These are phyloP conservation scores for Yponomeuta malinellus DNA, from an alignment of 2,888 invertebrate species.

Conservation along the genomic window DNA sequence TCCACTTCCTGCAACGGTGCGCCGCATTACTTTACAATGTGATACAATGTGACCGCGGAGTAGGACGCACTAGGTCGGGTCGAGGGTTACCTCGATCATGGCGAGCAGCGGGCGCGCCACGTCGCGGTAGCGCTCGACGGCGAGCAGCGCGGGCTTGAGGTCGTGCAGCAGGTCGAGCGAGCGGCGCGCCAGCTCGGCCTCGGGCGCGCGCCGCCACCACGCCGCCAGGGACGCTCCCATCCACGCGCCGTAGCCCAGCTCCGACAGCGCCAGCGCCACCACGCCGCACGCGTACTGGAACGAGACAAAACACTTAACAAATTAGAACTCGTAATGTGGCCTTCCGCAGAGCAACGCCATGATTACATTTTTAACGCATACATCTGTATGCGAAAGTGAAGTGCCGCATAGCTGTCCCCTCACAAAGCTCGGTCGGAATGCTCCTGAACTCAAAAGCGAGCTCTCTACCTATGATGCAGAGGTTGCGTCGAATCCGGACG, in stretches of 20 bases:
- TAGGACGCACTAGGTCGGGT: too few relatives aligned
- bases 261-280: constrained; percentile 53
- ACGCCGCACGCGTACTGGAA: constrained; percentile 55
- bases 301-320: neutral
- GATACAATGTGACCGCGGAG: too few relatives aligned
- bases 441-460: too few relatives aligned
- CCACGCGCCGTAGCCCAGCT: constrained; percentile 67
- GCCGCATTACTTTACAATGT: too few relatives aligned
- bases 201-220: constrained; percentile 63
- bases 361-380: too few relatives aligned
- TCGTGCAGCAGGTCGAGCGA: constrained; percentile 64
- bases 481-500: too few relatives aligned
- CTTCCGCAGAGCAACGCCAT: too few relatives aligned
- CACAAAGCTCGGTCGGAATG: too few relatives aligned
- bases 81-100: constrained; percentile 53
- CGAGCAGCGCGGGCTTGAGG: constrained; percentile 65
- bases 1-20: constrained; percentile 55
- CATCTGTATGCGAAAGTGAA: too few relatives aligned
- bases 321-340: too few relatives aligned
- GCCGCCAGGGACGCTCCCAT: constrained; percentile 59
- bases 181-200: constrained; percentile 64
- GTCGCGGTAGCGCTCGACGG: constrained; percentile 58
- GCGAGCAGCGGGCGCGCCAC: constrained; percentile 56
- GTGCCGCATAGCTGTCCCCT: too few relatives aligned
- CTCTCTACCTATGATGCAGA: neutral